Base-by-base conservation (phyloP, 2,113 vertebrate species). In the Oenanthe melanoleuca region DNA sequence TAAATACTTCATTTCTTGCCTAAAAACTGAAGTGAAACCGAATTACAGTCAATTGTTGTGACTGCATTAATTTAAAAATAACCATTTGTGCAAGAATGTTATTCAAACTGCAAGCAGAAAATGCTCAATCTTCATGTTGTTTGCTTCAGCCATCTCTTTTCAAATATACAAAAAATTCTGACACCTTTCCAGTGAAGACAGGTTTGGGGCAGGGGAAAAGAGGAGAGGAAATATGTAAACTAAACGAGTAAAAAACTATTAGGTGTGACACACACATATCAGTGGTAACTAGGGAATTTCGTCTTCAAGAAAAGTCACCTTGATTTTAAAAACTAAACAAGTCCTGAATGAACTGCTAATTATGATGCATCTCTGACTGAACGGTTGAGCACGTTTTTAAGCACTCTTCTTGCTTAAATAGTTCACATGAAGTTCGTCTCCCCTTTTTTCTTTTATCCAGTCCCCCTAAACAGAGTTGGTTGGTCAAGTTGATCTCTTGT, bases 401-500 rank as follows among this genome's bases (percentile, higher is more conserved):
- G 75, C 67, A 40, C 47, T n/a, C 56, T 64, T 45, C 61, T 96
- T 94, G 86, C 96, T 91, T 95, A 95, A 96, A 79, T 53, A 86
- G 75, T 93, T 98, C 89, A 92, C 96, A 92, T 94, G 91, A 97
- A 97, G 95, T 97, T 72, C 89, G 83, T 42, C 3, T 42, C 59
- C 40, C 26, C 28, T 79, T 61, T 33, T 47, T 64, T 22, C 34
- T 63, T 59, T 74, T 88, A 85, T 81, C 69, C 65, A 77, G 55
- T 88, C 69, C 57, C 73, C 63, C 69, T 69, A 57, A 97, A 98
- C 94, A 97, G 97, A 98, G 96, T 97, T 97, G 97, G 98, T 98
- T 98, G 98, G 98, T 99, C 99, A 98, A 98, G 98, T 98, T 98
- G 98, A 98, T 98, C 98, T 98, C 98, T 98, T 98, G 97, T 98